Conservation (phyloP, 2,797 vertebrate species). For the Cyprinodon diabolis region DNA sequence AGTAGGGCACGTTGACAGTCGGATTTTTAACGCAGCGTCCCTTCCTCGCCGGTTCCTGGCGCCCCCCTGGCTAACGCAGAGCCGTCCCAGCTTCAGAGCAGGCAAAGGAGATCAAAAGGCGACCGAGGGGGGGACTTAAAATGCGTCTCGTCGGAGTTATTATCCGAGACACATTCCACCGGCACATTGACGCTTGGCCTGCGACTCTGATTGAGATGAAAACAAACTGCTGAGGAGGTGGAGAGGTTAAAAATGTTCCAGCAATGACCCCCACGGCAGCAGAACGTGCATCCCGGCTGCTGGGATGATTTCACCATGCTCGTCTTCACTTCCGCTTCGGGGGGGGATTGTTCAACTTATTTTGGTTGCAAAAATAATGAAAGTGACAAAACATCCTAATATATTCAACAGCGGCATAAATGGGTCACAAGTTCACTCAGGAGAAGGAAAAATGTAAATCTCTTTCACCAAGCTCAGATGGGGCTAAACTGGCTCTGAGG, state of each 20-base stretch:
- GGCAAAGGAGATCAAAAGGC: constrained; percentile 65
- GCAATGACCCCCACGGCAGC: constrained; percentile 10
- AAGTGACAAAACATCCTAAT: constrained; percentile 24
- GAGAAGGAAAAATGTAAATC: neutral
- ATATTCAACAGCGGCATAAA: constrained; percentile 3
- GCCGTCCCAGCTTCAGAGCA: constrained; percentile 68
- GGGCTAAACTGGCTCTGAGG: neutral
- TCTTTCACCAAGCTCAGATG: neutral
- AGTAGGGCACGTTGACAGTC: constrained; percentile 86
- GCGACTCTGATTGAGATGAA: constrained; percentile 47
- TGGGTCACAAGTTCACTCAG: constrained; percentile 8
- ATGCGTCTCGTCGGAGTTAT: constrained; percentile 45
- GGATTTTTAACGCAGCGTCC: constrained; percentile 86
- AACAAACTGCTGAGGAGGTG: constrained; percentile 20
- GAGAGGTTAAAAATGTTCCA: constrained; percentile 15
- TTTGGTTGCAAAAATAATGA: constrained; percentile 19
- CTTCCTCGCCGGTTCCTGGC: constrained; percentile 77
- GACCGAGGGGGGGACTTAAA: constrained; percentile 38
- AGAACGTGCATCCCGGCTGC: constrained; percentile 5
- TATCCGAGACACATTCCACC: constrained; percentile 45
- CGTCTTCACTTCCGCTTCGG: constrained; percentile 12
- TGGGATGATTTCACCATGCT: constrained; percentile 7
- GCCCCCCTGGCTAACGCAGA: constrained; percentile 81
- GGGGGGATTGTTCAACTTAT: constrained; percentile 11
- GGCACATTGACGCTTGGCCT: constrained; percentile 46